These are phyloP conservation scores for Drosophila paucipuncta DNA, from an alignment of 2,888 invertebrate species.

Conservation along the genomic window DNA sequence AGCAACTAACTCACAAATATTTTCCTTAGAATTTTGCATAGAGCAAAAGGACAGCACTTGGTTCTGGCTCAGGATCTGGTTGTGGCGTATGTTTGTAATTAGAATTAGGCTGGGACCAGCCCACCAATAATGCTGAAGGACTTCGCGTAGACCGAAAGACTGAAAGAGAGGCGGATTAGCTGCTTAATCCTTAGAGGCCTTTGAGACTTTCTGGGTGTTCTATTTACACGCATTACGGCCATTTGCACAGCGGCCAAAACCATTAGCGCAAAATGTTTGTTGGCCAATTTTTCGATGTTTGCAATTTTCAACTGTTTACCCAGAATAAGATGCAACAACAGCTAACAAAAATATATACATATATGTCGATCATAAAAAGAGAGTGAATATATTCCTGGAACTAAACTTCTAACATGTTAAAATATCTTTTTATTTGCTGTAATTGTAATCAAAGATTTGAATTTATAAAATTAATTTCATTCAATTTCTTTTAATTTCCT, in stretches of 20 bases:
- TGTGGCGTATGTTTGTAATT: slow-evolving; percentile 67
- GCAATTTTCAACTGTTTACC: slow-evolving; percentile 15
- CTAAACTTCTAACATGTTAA: neutral
- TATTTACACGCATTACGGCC: slow-evolving; percentile 29
- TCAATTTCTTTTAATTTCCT: neutral
- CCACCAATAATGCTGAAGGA: slow-evolving; percentile 49
- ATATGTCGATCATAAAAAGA: slow-evolving; percentile 50
- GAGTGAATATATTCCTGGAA: slow-evolving; percentile 17
- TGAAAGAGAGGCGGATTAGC: slow-evolving; percentile 59
- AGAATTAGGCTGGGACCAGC: slow-evolving; percentile 70
- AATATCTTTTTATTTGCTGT: neutral
- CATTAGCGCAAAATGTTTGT: slow-evolving; percentile 50
- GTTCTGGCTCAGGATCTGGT: neutral
- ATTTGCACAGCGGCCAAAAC: slow-evolving; percentile 42
- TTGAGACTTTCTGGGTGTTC: slow-evolving; percentile 36
- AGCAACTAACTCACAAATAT: neutral
- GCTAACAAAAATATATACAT: neutral
- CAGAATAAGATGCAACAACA: slow-evolving; percentile 9
- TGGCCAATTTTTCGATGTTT: slow-evolving; percentile 47
- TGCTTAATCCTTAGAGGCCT: slow-evolving; percentile 52
- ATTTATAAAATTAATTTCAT: slow-evolving; percentile 7
- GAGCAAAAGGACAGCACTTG: slow-evolving; percentile 18
- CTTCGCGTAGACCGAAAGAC: slow-evolving; percentile 3
- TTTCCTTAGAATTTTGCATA: slow-evolving; percentile 41
- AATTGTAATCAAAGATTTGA: neutral